These are phyloP conservation scores for Ptilonorhynchus violaceus DNA, from an alignment of 2,113 vertebrate genomes.

Conservation along the genomic window DNA sequence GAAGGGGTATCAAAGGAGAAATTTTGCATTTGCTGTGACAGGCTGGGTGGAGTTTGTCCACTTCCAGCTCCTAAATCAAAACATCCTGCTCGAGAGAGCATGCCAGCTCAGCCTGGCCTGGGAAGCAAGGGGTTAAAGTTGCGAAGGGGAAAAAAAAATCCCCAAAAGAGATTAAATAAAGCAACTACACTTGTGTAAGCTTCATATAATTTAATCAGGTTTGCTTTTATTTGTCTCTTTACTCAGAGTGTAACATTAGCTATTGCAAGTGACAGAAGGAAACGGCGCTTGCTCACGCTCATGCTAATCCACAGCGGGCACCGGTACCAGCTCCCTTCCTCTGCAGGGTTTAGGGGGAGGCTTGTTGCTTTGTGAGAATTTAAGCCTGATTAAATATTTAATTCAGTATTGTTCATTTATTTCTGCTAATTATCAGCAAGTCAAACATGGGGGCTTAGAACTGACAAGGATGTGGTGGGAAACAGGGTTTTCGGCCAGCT, in stretches of 20 bases:
- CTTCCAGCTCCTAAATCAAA: not conserved
- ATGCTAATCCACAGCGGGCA: not conserved
- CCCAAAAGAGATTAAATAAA: slow-evolving; percentile 54
- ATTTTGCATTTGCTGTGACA: not conserved
- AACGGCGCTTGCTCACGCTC: not conserved
- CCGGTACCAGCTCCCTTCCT: slow-evolving; percentile 3
- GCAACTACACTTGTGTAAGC: slow-evolving; percentile 53
- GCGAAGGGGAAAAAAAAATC: not conserved
- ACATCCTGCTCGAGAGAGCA: not conserved
- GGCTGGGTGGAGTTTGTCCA: not conserved
- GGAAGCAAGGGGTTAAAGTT: slow-evolving; percentile 30
- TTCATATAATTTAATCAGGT: slow-evolving; percentile 61
- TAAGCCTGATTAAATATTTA: slow-evolving; percentile 55
- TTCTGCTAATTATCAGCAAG: slow-evolving; percentile 17
- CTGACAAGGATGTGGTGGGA: not conserved
- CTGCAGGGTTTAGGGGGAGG: not conserved
- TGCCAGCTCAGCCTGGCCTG: not conserved
- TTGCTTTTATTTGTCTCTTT: slow-evolving; percentile 66
- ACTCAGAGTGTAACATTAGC: slow-evolving; percentile 57
- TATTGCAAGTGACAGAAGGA: slow-evolving; percentile 44
- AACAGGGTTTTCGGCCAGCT: not conserved
- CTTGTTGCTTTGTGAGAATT: not conserved
- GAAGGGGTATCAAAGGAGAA: not conserved
- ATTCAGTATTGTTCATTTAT: slow-evolving; percentile 34
- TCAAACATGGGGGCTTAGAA: not conserved